These are phyloP conservation scores for Pterostichus niger DNA, from an alignment of 2,888 invertebrate species.

Conservation along the genomic window DNA sequence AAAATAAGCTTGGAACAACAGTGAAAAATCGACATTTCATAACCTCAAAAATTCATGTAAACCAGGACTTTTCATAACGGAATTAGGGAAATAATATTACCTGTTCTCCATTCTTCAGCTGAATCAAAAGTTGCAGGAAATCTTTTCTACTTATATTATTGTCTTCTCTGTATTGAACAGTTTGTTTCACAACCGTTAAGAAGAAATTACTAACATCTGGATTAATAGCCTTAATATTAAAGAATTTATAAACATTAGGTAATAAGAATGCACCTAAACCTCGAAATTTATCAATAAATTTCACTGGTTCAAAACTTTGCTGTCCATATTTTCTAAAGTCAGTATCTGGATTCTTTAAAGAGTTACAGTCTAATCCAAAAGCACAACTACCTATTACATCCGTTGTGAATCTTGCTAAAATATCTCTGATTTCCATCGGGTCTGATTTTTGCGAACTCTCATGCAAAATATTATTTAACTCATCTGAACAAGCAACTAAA, in stretches of 20 bases:
- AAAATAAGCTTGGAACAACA: too few species aligned
- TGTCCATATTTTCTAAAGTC: constrained; percentile 67
- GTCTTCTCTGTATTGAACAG: constrained; percentile 69
- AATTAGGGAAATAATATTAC: background rate
- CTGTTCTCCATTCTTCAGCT: constrained; percentile 76
- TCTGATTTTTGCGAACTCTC: constrained; percentile 9
- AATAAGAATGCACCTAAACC: constrained; percentile 16
- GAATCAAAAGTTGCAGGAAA: constrained; percentile 80
- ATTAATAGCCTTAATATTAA: background rate
- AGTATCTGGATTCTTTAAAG: constrained; percentile 65
- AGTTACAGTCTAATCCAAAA: constrained; percentile 68
- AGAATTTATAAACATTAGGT: constrained; percentile 15
- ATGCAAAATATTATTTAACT: constrained; percentile 52
- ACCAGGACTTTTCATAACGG: too few species aligned
- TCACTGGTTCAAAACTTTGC: constrained; percentile 64
- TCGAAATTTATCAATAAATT: constrained; percentile 43
- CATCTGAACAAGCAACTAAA: constrained; percentile 54
- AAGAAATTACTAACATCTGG: constrained; percentile 68
- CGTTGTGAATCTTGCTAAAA: constrained; percentile 36
- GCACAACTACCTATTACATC: constrained; percentile 59
- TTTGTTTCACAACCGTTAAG: constrained; percentile 68
- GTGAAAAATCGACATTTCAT: too few species aligned
- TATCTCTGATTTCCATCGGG: constrained; percentile 59
- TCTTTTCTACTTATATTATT: constrained; percentile 76
- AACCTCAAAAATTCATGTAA: too few species aligned